Conservation (phyloP, 2,888 invertebrate species). For the Siphlonurus alternatus region DNA sequence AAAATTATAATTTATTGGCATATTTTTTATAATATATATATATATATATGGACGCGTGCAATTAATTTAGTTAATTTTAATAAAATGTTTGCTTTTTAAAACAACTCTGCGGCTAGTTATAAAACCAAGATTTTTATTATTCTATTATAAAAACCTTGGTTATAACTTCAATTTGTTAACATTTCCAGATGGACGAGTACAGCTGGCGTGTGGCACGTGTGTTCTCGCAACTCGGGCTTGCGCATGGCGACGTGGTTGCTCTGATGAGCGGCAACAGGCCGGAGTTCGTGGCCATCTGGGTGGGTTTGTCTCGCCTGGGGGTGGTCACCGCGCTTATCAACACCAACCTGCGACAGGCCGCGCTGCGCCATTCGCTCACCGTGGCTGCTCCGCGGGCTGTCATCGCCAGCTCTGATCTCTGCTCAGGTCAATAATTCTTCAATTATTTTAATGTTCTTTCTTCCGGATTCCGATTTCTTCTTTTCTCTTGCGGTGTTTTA, state of each 20-base stretch:
- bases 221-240: conserved; percentile 38
- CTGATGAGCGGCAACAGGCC: conserved; percentile 77
- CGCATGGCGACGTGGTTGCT: conserved; percentile 69
- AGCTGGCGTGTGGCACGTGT: conserved; percentile 46
- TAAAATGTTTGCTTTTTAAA: too few relatives aligned
- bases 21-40: too few relatives aligned
- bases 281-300: conserved; percentile 78
- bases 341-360: conserved; percentile 63
- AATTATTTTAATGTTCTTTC: not conserved
- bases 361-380: conserved; percentile 66
- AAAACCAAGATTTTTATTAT: too few relatives aligned
- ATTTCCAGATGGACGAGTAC: conserved; percentile 46
- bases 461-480: not conserved
- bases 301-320: conserved; percentile 78
- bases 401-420: conserved; percentile 48
- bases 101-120: too few relatives aligned
- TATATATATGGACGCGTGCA: too few relatives aligned
- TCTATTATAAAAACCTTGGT: too few relatives aligned
- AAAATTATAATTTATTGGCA: too few relatives aligned
- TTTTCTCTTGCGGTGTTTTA: not conserved
- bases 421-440: conserved; percentile 20
- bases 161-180: too few relatives aligned
- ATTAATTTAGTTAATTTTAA: too few relatives aligned
- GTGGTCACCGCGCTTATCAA: conserved; percentile 79
- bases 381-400: conserved; percentile 64